Base-by-base conservation (phyloP, 2,888 invertebrate species). In the Ennomos erosarius region DNA sequence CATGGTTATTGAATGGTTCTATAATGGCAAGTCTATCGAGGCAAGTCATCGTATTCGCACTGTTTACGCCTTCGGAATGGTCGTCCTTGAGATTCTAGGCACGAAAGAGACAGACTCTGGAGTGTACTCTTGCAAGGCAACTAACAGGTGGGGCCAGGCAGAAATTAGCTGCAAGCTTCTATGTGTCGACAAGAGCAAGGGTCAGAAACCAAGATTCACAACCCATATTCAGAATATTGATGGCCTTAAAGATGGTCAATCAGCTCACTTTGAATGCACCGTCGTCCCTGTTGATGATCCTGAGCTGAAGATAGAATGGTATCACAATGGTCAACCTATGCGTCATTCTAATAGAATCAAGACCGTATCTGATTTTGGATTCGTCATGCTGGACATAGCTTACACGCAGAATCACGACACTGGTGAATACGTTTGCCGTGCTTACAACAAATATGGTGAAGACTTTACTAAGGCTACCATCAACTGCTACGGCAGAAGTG, bases 31-130 rank as follows among this genome's bases (percentile, higher is more conserved):
- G 83, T 93, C 96, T 1, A 93, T 98, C 62, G 96, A 97, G 82
- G 97, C 97, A 42, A 97, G 97, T 85, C 98, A 98, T 82, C 95
- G 99, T 65, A 96, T 96, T 62, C 94, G 98, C 79, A 99, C 99
- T 10, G 98, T 98, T 10, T 97, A 99, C 81, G 99, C 99, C 11
- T 99, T 99, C 83, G 99, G 99, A 54, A 98, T 98, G 95, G 98
- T 99, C 16, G 98, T 99, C 43, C 93, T 99, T 42, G 99, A 99
- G 93, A 97, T 99, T 71, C 93, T 98, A 13, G 99, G 99, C 64
- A 98, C 98, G 0, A 98, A 98, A 81, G 96, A 96, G 59, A 96
- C 97, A 82, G 99, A 99, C 85, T 96, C 97, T 33, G 99, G 99
- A 42, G 95, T 94, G 34, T 98, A 98, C 81, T 96, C 96, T 0